Conservation (phyloP, 2,797 vertebrate genomes). For the Oophaga sylvatica region DNA sequence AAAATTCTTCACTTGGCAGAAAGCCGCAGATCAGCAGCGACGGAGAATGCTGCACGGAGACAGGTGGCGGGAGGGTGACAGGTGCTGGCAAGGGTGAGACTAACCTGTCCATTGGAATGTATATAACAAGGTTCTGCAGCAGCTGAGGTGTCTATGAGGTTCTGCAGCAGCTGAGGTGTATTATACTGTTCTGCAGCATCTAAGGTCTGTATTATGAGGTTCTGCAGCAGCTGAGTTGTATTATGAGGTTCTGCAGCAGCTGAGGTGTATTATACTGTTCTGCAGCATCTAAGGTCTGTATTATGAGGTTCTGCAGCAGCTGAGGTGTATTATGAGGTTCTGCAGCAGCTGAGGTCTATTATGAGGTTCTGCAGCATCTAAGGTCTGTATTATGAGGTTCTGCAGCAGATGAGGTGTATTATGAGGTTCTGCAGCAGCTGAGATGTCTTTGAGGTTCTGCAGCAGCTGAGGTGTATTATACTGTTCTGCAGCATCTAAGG, state of each 20-base stretch:
- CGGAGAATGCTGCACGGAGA: background rate
- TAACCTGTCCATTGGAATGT: slow-evolving; percentile 49
- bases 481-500: no score
- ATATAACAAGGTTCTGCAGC: background rate
- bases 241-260: slow-evolving; percentile 2
- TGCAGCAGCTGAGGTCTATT: background rate
- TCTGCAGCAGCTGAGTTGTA: background rate
- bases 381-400: background rate
- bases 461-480: no score
- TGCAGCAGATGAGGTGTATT: background rate
- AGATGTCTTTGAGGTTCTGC: background rate
- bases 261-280: background rate
- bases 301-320: background rate
- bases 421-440: no score
- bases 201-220: background rate
- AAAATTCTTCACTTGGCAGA: slow-evolving; percentile 53
- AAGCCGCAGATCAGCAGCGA: slow-evolving; percentile 14
- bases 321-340: background rate
- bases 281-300: background rate
- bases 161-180: background rate
- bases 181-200: background rate
- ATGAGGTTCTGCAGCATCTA: slow-evolving; percentile 6
- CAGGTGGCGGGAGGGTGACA: background rate
- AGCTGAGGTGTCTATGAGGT: background rate
- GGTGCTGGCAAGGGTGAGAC: slow-evolving; percentile 20